Percentiles rank a stretch among this genome's conserved stretches.
phyloP scores from a whole-genome alignment of 2,113 vertebrate genomes.

The Cichladusa arquata region DNA sequence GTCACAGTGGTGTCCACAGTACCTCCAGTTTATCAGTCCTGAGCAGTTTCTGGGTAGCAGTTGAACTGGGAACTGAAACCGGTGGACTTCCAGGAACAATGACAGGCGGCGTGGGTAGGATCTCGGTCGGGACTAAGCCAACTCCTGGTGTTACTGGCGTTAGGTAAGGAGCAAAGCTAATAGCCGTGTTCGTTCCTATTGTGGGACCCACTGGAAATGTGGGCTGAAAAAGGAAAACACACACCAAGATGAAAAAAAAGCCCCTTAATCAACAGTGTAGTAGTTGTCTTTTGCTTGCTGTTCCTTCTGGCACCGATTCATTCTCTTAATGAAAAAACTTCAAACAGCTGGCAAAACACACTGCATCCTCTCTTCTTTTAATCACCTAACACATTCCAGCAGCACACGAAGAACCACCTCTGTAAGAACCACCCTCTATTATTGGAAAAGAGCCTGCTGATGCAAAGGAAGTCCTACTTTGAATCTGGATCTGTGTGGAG shows the following conservation, averaged over 20 bases:
- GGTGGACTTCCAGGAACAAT: conserved; percentile 89
- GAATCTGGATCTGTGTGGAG: not conserved
- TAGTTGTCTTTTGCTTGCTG: not conserved
- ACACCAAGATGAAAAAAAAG: conserved; percentile 44
- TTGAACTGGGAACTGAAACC: conserved; percentile 85
- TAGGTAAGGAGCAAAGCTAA: conserved; percentile 92
- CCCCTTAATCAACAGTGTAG: not conserved
- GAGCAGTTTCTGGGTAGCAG: conserved; percentile 92
- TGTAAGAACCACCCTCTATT: not conserved
- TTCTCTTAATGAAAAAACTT: conserved; percentile 28
- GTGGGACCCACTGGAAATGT: conserved; percentile 92
- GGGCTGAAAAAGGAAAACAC: conserved; percentile 80
- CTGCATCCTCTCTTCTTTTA: not conserved
- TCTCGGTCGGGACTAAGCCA: conserved; percentile 91
- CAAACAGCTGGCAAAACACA: conserved; percentile 5
- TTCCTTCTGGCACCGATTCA: not conserved
- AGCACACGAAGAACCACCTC: not conserved
- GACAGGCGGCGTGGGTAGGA: conserved; percentile 86
- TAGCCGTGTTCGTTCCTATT: conserved; percentile 86
- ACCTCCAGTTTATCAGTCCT: conserved; percentile 96
- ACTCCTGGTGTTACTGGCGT: conserved; percentile 89
- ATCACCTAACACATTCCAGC: not conserved
- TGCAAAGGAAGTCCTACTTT: not conserved
- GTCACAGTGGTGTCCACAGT: conserved; percentile 46
- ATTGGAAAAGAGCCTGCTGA: not conserved